Base-by-base conservation (phyloP, 2,797 vertebrate genomes). In the Petrocephalus schoutedeni region DNA sequence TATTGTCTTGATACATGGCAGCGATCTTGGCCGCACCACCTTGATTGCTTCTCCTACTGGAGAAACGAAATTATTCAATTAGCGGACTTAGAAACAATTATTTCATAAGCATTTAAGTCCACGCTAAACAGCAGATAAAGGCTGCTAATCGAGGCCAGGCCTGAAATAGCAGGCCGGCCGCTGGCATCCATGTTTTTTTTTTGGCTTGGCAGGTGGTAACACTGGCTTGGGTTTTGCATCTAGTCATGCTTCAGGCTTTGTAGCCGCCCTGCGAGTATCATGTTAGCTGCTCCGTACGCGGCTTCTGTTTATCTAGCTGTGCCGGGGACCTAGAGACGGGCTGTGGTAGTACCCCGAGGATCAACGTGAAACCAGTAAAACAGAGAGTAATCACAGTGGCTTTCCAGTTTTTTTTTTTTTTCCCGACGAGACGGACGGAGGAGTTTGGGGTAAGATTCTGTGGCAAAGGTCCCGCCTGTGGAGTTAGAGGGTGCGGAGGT, bases 21-120 rank as follows among this genome's bases (percentile, higher is more conserved):
- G 21, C 16, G 59, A 6, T 21, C 80, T 85, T 14, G 53, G 41
- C 16, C 19, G 64, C 88, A 4, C 12, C 77, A 36, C 51, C 9
- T 61, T 51, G 8, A 86, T 64, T 49, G 88, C 74, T 64, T 67
- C 28, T 45, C n/a, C 49, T 41, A 77, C 32, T 54, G 85, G 54
- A 86, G 49, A 87, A 86, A 80, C 45, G 32, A 85, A 88, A 85
- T 85, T 67, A 85, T 74, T 85, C 49, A 85, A 74, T 74, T 41
- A 88, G 51, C 28, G 54, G 2, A 45, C 77, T 41, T 49, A 85
- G 12, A 74, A 64, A 77, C 28, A 85, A 41, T 74, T 71, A 67
- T 71, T 53, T 71, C 53, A 71, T 83, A 49, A 83, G 80, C 10
- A 54, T 83, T 53, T 83, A 53, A 53, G 49, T 23, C 0, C n/a